Conservation (phyloP, 2,113 vertebrate genomes). For the Quiscalus mexicanus region DNA sequence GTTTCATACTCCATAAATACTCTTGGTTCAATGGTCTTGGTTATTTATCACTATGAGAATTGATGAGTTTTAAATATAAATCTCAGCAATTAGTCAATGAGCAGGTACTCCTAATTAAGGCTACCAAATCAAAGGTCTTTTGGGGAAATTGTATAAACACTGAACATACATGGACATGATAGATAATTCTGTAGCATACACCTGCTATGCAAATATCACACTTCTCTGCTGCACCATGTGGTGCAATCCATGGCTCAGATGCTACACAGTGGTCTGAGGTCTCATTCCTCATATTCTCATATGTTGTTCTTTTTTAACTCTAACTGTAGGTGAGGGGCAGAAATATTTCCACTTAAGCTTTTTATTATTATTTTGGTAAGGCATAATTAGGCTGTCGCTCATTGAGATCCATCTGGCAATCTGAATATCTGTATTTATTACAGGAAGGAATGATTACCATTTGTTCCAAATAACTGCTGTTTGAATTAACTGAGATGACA, state of each 20-base stretch:
- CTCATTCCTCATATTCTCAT: neutral
- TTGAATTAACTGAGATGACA: conserved; percentile 28
- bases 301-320: neutral
- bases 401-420: conserved; percentile 50
- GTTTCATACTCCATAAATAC: neutral
- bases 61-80: neutral
- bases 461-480: conserved; percentile 37
- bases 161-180: neutral
- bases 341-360: conserved; percentile 11
- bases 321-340: neutral
- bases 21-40: neutral
- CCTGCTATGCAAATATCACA: neutral
- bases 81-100: neutral
- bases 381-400: neutral
- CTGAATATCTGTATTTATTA: neutral
- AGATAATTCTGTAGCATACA: neutral
- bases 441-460: neutral
- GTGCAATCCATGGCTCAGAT: neutral
- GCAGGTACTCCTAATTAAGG: neutral
- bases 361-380: conserved; percentile 11
- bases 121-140: neutral
- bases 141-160: neutral
- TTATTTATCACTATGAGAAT: neutral
- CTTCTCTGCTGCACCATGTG: neutral
- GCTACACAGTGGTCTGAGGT: neutral